phyloP scores from a whole-genome alignment of 1,140 invertebrate genomes.

The Aporrectodea caliginosa region DNA sequence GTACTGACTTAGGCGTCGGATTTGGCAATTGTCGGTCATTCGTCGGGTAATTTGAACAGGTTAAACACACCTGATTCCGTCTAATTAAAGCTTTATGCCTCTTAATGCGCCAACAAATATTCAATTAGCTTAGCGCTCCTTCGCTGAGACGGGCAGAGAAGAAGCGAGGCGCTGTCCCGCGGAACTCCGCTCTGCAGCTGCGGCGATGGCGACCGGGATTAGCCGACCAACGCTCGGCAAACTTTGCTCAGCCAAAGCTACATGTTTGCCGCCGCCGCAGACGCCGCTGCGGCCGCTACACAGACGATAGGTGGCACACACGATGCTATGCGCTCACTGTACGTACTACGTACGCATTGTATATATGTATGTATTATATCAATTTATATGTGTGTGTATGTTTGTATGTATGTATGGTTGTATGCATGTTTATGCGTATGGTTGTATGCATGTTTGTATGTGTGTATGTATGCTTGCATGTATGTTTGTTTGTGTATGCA shows the following conservation, averaged over 20 bases:
- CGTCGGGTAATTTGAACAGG: not conserved
- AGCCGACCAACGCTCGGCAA: not conserved
- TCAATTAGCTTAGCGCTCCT: slow-evolving; percentile 3
- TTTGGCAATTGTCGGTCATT: not conserved
- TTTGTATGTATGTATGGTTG: not conserved
- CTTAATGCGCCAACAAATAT: not conserved
- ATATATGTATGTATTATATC: too few species aligned
- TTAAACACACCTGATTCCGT: not conserved
- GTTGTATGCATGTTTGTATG: not conserved
- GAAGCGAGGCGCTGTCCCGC: not conserved
- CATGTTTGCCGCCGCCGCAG: too few species aligned
- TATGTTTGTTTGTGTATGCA: not conserved
- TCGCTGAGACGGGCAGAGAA: not conserved
- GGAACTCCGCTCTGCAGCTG: too few species aligned
- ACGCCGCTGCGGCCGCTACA: too few species aligned
- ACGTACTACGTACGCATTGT: too few species aligned
- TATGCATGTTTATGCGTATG: not conserved
- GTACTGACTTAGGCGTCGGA: not conserved
- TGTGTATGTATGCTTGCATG: not conserved
- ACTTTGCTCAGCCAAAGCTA: too few species aligned
- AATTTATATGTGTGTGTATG: too few species aligned
- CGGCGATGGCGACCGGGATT: not conserved
- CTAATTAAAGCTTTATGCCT: not conserved
- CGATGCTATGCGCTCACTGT: not conserved
- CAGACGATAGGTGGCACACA: too few species aligned